Conservation (phyloP, 2,888 invertebrate genomes). For the Ferrisia virgata region DNA sequence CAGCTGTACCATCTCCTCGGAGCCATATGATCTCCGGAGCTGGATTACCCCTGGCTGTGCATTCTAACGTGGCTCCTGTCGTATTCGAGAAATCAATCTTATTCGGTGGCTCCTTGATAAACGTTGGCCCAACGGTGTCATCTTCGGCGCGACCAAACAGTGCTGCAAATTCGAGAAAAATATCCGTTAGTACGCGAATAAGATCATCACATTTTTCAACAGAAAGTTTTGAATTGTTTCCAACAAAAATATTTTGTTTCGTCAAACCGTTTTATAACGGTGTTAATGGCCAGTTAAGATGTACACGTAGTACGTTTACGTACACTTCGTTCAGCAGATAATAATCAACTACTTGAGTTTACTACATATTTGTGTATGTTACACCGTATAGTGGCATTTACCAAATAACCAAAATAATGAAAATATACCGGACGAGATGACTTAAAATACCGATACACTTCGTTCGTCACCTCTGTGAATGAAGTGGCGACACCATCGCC, state of each 20-base stretch:
- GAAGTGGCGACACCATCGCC: neutral
- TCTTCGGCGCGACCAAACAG: constrained; percentile 54
- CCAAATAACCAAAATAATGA: neutral
- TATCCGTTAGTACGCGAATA: neutral
- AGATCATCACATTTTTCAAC: neutral
- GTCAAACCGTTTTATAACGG: neutral
- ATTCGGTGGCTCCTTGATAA: constrained; percentile 86
- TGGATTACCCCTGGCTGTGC: constrained; percentile 85
- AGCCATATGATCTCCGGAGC: constrained; percentile 92
- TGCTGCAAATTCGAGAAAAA: constrained; percentile 18
- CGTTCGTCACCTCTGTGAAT: neutral
- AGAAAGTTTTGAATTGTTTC: neutral
- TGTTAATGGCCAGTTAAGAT: neutral
- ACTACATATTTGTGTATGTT: neutral
- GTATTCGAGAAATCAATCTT: constrained; percentile 92
- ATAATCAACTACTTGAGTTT: neutral
- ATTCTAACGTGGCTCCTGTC: constrained; percentile 87
- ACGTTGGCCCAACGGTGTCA: constrained; percentile 83
- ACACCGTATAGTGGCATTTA: neutral
- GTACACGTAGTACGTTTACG: neutral
- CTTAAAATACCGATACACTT: neutral
- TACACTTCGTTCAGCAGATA: neutral
- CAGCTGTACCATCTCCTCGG: constrained; percentile 82
- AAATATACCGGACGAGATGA: neutral
- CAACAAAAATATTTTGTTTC: constrained; percentile 11